Evolutionary conservation across 2,113 vertebrate species (phyloP).

Genomic region (Megaceryle torquata): DNA sequence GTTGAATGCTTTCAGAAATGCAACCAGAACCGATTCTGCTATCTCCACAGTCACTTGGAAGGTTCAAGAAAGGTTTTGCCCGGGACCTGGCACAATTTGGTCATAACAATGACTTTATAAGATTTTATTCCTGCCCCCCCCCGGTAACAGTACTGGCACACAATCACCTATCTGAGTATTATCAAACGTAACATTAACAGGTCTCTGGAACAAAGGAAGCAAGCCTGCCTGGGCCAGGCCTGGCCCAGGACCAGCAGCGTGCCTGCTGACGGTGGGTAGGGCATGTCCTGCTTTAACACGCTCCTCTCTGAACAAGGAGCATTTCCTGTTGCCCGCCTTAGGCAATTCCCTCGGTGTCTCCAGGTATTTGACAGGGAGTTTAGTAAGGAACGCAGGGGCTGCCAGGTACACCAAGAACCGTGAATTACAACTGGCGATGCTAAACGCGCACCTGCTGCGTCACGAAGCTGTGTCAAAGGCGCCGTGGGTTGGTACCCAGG

Average conservation of each 20-base stretch:
- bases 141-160: no score
- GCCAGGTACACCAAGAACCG: neutral
- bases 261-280: rapidly evolving
- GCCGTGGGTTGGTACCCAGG: rapidly evolving
- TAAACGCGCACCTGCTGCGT: rapidly evolving
- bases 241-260: rapidly evolving
- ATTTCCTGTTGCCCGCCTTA: rapidly evolving
- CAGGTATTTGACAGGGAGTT: rapidly evolving
- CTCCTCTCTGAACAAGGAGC: rapidly evolving
- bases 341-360: neutral
- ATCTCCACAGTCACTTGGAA: neutral
- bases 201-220: rapidly evolving
- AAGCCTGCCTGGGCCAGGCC: neutral
- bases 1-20: neutral
- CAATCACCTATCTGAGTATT: neutral
- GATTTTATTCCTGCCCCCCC: neutral
- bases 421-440: rapidly evolving
- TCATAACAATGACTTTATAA: neutral
- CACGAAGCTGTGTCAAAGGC: rapidly evolving
- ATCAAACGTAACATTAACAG: neutral
- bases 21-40: neutral
- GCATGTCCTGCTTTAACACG: neutral
- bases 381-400: neutral
- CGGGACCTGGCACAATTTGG: rapidly evolving
- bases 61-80: neutral